Evolutionary conservation across 2,113 vertebrate species (phyloP).

Genomic region (Oreochromis niloticus): DNA sequence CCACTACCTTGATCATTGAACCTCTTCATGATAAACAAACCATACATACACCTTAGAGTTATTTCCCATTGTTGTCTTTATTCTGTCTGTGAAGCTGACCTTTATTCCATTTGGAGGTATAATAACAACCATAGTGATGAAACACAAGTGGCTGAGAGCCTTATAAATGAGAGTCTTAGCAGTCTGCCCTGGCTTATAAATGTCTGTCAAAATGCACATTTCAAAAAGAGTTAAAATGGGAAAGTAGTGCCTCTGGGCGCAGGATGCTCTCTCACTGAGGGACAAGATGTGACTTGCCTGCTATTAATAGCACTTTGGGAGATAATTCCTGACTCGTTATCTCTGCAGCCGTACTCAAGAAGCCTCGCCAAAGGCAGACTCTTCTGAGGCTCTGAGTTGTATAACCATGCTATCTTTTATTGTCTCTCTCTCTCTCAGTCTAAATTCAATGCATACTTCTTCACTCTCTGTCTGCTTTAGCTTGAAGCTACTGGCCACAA

Average conservation of each 20-base stretch:
- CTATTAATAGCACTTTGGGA: conserved; percentile 74
- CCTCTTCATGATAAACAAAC: background rate
- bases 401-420: conserved; percentile 41
- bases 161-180: background rate
- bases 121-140: background rate
- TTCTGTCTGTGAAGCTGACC: background rate
- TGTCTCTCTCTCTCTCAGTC: background rate
- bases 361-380: conserved; percentile 42
- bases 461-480: background rate
- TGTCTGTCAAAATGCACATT: conserved; percentile 33
- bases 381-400: conserved; percentile 42
- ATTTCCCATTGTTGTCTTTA: background rate
- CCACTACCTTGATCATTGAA: background rate
- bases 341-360: conserved; percentile 47
- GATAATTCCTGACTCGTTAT: conserved; percentile 74
- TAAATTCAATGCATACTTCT: conserved; percentile 8
- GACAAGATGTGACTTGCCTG: conserved; percentile 63
- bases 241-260: conserved; percentile 36
- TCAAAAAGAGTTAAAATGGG: conserved; percentile 36
- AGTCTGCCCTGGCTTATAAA: background rate
- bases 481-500: background rate
- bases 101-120: background rate
- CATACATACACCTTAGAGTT: background rate
- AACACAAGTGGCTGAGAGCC: background rate
- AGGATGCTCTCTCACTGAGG: conserved; percentile 51